Percentiles rank a stretch among this genome's conserved stretches.
Conservation (phyloP, 2,888 invertebrate species). For the Drosophila algonquin region DNA sequence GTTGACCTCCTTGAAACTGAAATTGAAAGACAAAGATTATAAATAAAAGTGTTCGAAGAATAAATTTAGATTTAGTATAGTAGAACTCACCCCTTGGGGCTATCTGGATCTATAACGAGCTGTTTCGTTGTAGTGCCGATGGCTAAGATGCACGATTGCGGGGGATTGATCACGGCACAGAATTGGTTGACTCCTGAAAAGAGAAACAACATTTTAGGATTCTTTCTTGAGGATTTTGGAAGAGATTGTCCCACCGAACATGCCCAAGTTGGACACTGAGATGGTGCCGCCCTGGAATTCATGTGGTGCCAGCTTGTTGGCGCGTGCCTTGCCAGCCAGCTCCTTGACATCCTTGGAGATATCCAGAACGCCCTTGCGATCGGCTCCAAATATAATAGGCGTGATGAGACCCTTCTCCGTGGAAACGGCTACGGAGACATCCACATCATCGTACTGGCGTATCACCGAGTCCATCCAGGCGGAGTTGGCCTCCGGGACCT, state of each 20-base stretch:
- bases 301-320: conserved; percentile 94
- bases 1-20: conserved; percentile 89
- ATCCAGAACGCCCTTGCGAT: conserved; percentile 93
- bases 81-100: conserved; percentile 88
- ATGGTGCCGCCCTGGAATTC: conserved; percentile 99
- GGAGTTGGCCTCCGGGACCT: conserved; percentile 96
- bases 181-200: conserved; percentile 91
- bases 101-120: conserved; percentile 89
- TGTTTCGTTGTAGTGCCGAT: conserved; percentile 92
- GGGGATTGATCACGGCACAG: conserved; percentile 97
- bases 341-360: conserved; percentile 92
- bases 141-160: conserved; percentile 96
- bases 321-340: conserved; percentile 93
- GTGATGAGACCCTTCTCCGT: conserved; percentile 98
- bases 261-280: conserved; percentile 96
- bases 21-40: not conserved
- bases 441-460: conserved; percentile 95
- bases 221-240: accelerated
- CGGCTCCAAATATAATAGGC: conserved; percentile 96
- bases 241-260: conserved; percentile 88
- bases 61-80: not conserved
- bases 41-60: conserved; percentile 5
- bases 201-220: not conserved
- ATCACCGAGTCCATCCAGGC: conserved; percentile 97
- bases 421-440: conserved; percentile 98